Conservation (phyloP, 2,113 vertebrate species). For the Petaurus breviceps region DNA sequence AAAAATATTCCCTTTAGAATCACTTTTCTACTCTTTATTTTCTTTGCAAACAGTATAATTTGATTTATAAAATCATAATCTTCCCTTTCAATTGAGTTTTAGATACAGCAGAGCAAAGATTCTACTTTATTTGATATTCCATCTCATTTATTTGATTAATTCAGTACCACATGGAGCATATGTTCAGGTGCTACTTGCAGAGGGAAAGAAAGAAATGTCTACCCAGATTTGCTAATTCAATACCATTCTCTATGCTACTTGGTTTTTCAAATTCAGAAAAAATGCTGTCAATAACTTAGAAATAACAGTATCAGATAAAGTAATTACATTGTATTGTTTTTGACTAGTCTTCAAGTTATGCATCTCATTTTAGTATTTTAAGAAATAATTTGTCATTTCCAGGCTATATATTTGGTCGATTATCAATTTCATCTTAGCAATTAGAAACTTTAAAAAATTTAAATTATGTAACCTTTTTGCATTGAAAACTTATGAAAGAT, state of each 20-base stretch:
- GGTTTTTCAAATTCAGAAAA: constrained; percentile 41
- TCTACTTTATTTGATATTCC: not conserved
- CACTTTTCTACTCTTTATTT: not conserved
- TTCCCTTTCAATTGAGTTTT: not conserved
- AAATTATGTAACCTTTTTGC: constrained; percentile 11
- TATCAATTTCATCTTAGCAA: constrained; percentile 44
- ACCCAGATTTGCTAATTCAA: not conserved
- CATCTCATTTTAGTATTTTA: constrained; percentile 31
- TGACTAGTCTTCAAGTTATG: not conserved
- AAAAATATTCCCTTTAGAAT: not conserved
- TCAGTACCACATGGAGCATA: not conserved
- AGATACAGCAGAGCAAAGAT: not conserved
- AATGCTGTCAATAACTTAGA: not conserved
- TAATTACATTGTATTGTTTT: constrained; percentile 12
- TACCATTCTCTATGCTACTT: constrained; percentile 1
- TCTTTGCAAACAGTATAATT: not conserved
- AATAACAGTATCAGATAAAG: constrained; percentile 7
- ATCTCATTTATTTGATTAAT: not conserved
- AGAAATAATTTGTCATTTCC: constrained; percentile 36
- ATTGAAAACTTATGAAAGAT: constrained; percentile 31
- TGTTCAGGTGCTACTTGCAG: not conserved
- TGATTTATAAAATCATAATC: not conserved
- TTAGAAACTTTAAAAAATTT: constrained; percentile 42
- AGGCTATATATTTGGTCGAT: not conserved
- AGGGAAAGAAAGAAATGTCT: not conserved